Percentiles rank a stretch among this genome's conserved stretches.
Conservation (phyloP, 2,888 invertebrate species). For the Argyresthia albistria region DNA sequence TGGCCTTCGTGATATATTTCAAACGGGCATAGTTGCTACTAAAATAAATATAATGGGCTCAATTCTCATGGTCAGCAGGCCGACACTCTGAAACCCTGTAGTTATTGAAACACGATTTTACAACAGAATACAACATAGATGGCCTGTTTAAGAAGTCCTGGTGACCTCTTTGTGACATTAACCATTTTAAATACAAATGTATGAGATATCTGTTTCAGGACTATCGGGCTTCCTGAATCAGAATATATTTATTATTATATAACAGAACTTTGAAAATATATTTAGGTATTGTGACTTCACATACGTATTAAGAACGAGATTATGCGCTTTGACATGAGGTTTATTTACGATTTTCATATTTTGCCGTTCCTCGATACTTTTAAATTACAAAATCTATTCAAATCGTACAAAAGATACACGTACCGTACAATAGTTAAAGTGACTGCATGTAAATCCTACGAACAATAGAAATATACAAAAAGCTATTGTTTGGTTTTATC, state of each 20-base stretch:
- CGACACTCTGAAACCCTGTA: conserved; percentile 2
- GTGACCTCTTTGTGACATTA: too few relatives aligned
- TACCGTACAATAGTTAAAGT: conserved; percentile 40
- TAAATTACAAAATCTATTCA: conserved; percentile 16
- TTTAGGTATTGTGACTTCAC: neutral
- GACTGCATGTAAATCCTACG: conserved; percentile 50
- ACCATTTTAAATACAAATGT: too few relatives aligned
- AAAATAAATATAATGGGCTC: too few relatives aligned
- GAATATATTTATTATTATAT: conserved; percentile 1
- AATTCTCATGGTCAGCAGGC: too few relatives aligned
- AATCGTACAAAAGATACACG: conserved; percentile 56
- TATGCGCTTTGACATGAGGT: neutral
- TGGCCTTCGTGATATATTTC: too few relatives aligned
- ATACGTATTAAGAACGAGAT: neutral
- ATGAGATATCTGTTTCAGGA: too few relatives aligned
- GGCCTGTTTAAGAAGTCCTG: too few relatives aligned
- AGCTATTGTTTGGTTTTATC: conserved; percentile 53
- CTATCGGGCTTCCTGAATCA: too few relatives aligned
- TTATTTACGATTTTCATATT: neutral
- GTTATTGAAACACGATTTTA: neutral
- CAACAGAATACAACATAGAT: conserved; percentile 2
- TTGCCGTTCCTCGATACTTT: neutral
- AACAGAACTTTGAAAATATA: conserved; percentile 5
- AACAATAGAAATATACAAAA: conserved; percentile 67
- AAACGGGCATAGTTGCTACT: too few relatives aligned